Percentiles rank a stretch among this genome's conserved stretches.
Evolutionary conservation across 2,113 vertebrate genomes (phyloP).

Genomic region (Ivindomyrus marchei): DNA sequence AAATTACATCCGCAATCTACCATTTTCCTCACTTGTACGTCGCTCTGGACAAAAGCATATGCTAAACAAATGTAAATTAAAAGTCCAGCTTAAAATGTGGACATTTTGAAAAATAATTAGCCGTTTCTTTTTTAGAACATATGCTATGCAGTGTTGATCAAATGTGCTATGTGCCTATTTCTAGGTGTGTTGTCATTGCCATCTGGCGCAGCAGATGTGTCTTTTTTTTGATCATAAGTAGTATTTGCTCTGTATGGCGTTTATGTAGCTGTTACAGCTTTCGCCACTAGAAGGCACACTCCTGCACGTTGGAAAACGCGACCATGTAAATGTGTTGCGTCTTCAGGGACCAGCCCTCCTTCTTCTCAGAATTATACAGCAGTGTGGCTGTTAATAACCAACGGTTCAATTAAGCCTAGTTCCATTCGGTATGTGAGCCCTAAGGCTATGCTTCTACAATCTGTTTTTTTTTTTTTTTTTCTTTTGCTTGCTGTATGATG

Average conservation of each 20-base stretch:
- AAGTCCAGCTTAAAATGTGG: not conserved
- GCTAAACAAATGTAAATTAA: not conserved
- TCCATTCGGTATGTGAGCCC: not conserved
- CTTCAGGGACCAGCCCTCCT: not conserved
- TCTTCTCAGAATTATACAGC: not conserved
- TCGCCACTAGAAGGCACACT: constrained; percentile 5
- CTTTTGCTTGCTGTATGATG: not conserved
- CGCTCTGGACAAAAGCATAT: not conserved
- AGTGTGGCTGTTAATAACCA: not conserved
- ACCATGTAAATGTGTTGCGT: not conserved
- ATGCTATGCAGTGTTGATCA: not conserved
- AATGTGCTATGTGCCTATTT: not conserved
- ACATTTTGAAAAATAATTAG: not conserved
- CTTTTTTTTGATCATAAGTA: not conserved
- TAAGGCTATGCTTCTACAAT: not conserved
- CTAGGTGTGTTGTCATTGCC: not conserved
- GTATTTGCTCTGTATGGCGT: not conserved
- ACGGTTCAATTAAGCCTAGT: not conserved
- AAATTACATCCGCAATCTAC: not conserved
- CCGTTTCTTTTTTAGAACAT: not conserved
- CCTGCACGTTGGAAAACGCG: not conserved
- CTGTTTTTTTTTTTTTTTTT: not conserved
- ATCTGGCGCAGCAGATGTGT: not conserved
- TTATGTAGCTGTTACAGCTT: not conserved
- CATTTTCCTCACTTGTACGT: not conserved